Conservation (phyloP, 2,797 vertebrate species). For the Falco rusticolus region DNA sequence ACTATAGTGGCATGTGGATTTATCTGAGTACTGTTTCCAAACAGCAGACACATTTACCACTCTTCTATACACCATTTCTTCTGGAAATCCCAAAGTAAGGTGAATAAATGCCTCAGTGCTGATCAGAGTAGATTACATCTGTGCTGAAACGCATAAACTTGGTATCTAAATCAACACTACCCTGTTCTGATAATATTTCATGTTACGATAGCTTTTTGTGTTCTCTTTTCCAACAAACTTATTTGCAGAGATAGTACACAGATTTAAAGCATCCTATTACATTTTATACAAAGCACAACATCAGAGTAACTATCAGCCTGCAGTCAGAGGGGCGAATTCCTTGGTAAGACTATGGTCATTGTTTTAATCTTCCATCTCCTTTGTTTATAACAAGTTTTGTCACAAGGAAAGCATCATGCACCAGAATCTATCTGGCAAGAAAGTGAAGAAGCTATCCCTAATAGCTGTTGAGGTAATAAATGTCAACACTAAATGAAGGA, state of each 20-base stretch:
- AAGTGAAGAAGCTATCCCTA: neutral
- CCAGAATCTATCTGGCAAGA: neutral
- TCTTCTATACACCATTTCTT: neutral
- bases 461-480: slow-evolving; percentile 1
- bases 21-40: neutral
- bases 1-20: neutral
- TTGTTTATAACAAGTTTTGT: neutral
- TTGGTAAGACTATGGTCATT: neutral
- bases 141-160: neutral
- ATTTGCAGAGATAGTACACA: neutral
- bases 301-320: neutral
- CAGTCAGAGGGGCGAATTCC: neutral
- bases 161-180: neutral
- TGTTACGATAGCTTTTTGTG: neutral
- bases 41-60: neutral
- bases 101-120: neutral
- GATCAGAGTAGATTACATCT: neutral
- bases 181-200: neutral
- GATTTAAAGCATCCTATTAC: slow-evolving; percentile 5
- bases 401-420: neutral
- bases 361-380: neutral
- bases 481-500: slow-evolving; percentile 4
- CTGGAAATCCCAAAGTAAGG: neutral
- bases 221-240: neutral
- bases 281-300: neutral